phyloP scores from a whole-genome alignment of 2,797 vertebrate genomes.

The Numenius phaeopus region DNA sequence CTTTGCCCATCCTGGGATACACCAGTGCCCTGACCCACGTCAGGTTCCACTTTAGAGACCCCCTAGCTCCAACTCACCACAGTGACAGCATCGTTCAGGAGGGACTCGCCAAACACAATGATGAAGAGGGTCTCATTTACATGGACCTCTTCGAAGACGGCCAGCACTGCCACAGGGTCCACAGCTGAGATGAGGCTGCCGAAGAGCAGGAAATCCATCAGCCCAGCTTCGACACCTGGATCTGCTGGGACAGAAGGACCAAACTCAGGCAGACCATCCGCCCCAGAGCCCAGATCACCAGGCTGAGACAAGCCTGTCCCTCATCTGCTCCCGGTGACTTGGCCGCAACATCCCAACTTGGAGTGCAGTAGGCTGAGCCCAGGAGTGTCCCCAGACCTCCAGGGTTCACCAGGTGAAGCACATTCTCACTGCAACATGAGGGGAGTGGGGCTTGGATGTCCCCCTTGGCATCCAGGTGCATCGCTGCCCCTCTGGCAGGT shows the following conservation, averaged over 20 bases:
- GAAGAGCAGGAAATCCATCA: slow-evolving; percentile 96
- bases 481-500: background rate
- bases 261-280: background rate
- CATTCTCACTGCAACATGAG: background rate
- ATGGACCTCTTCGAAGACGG: slow-evolving; percentile 95
- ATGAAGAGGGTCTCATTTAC: slow-evolving; percentile 96
- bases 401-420: background rate
- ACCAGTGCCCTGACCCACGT: background rate
- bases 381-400: background rate
- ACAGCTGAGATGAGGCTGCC: slow-evolving; percentile 95
- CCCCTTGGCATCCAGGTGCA: background rate
- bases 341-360: background rate
- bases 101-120: slow-evolving; percentile 95
- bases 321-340: background rate
- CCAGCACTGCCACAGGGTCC: slow-evolving; percentile 93
- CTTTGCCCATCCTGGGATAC: background rate
- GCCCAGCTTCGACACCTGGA: slow-evolving; percentile 87
- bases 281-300: background rate
- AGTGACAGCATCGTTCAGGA: slow-evolving; percentile 94
- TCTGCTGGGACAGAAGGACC: slow-evolving; percentile 73
- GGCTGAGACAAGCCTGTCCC: background rate
- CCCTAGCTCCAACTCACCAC: slow-evolving; percentile 86
- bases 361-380: background rate
- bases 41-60: background rate
- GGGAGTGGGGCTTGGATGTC: background rate